A percentile compares a stretch with the other conserved stretches of the same genome.
Evolutionary conservation across 2,797 vertebrate species (phyloP).

Genomic region (Melanotaenia trifasciata): DNA sequence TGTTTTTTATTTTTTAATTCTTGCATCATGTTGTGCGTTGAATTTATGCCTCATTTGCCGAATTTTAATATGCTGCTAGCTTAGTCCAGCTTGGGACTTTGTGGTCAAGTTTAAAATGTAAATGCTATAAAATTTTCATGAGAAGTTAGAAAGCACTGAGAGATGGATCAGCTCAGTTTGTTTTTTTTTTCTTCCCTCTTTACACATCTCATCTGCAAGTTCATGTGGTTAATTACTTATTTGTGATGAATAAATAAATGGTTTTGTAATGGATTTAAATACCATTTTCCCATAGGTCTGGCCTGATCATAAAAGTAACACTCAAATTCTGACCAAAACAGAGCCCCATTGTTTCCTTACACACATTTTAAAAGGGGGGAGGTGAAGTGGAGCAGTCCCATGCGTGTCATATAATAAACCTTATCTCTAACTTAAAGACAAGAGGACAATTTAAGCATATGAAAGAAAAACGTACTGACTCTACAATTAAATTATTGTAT

Average conservation of each 20-base stretch:
- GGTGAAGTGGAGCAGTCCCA: neutral
- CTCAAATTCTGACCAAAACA: conserved; percentile 7
- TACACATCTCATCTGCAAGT: neutral
- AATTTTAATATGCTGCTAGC: neutral
- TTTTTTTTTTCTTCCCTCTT: neutral
- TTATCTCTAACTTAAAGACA: conserved; percentile 12
- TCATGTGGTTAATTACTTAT: neutral
- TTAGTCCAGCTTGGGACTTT: neutral
- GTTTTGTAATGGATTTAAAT: neutral
- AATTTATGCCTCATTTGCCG: neutral
- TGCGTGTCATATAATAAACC: conserved; percentile 17
- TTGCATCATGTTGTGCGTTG: neutral
- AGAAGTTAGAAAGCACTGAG: neutral
- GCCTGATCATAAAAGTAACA: conserved; percentile 1
- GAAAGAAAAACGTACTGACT: conserved; percentile 27
- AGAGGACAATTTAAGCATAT: conserved; percentile 7
- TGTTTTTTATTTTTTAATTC: neutral
- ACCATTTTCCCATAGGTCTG: neutral
- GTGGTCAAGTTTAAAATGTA: neutral
- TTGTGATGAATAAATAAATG: conserved; percentile 6
- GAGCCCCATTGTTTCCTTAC: conserved; percentile 11
- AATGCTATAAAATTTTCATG: neutral
- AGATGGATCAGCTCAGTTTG: neutral
- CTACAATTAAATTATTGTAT: conserved; percentile 37
- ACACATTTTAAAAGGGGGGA: neutral